Evolutionary conservation across 23 tunicate species (phyloP).

Genomic region (Phallusia fumigata): DNA sequence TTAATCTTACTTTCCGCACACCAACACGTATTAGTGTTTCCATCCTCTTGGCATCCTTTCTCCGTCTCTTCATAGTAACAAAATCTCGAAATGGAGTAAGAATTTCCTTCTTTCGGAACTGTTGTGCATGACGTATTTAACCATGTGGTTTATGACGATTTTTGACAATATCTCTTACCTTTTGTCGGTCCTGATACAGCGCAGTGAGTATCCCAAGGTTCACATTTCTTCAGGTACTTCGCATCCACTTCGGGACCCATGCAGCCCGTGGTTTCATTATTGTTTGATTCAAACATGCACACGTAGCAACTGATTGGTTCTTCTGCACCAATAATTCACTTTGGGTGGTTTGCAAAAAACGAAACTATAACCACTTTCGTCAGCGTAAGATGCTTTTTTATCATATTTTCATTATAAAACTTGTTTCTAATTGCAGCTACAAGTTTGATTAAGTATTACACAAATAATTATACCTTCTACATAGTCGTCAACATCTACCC

Average conservation of each 20-base stretch:
- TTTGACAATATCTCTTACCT: no score
- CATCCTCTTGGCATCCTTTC: background rate
- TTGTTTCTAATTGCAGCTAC: no score
- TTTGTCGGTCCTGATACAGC: background rate
- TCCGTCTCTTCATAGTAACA: background rate
- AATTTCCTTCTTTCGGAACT: background rate
- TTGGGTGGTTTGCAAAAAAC: no score
- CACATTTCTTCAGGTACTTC: background rate
- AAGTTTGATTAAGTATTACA: no score
- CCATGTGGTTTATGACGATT: no score
- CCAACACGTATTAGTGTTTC: background rate
- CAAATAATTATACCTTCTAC: no score
- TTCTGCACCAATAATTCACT: background rate
- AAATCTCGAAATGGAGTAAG: background rate
- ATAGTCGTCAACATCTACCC: no score
- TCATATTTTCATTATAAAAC: no score
- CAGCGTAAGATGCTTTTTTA: no score
- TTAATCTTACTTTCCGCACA: background rate
- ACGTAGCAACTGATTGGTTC: background rate
- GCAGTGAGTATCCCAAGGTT: background rate
- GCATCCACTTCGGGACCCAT: background rate
- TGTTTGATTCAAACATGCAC: background rate
- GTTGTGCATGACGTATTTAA: background rate
- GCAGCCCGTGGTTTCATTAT: background rate
- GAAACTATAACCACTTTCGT: no score